Evolutionary conservation across 1,140 invertebrate species (phyloP).

Genomic region (Trichomalopsis sarcophagae): DNA sequence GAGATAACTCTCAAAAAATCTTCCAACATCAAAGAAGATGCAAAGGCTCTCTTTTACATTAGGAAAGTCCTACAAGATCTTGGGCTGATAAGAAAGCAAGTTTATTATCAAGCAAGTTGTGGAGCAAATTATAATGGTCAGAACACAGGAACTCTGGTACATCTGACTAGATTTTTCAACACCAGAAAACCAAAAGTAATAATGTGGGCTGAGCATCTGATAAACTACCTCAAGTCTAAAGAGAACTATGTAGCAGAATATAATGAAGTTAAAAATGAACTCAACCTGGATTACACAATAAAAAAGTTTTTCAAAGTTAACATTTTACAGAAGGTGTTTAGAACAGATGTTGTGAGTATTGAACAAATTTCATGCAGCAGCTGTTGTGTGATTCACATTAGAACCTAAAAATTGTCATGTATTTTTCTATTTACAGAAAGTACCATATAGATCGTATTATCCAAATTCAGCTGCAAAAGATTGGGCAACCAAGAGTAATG

Average conservation of each 20-base stretch:
- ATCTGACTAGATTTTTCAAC: slow-evolving; percentile 79
- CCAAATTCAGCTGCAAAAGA: slow-evolving; percentile 76
- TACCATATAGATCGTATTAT: slow-evolving; percentile 78
- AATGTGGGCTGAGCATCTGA: slow-evolving; percentile 75
- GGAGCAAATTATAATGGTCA: slow-evolving; percentile 72
- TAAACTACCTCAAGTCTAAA: slow-evolving; percentile 76
- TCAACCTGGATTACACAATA: slow-evolving; percentile 70
- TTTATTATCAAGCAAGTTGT: slow-evolving; percentile 69
- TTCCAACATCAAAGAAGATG: slow-evolving; percentile 76
- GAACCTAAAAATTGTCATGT: not conserved
- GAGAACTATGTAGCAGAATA: slow-evolving; percentile 76
- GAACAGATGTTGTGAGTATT: slow-evolving; percentile 69
- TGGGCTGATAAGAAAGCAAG: slow-evolving; percentile 81
- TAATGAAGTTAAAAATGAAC: slow-evolving; percentile 73
- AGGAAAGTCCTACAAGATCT: slow-evolving; percentile 78
- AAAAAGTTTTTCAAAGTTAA: slow-evolving; percentile 75
- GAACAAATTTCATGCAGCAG: slow-evolving; percentile 50
- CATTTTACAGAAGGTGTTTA: slow-evolving; percentile 72
- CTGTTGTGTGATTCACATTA: slow-evolving; percentile 37
- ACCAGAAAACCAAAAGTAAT: slow-evolving; percentile 77
- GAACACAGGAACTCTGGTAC: slow-evolving; percentile 70
- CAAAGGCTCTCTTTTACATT: slow-evolving; percentile 82
- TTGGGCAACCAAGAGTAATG: slow-evolving; percentile 74
- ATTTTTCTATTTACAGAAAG: slow-evolving; percentile 64
- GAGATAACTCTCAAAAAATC: slow-evolving; percentile 82